Evolutionary conservation across 2,797 vertebrate genomes (phyloP).

Genomic region (Kryptopterus vitreolus): DNA sequence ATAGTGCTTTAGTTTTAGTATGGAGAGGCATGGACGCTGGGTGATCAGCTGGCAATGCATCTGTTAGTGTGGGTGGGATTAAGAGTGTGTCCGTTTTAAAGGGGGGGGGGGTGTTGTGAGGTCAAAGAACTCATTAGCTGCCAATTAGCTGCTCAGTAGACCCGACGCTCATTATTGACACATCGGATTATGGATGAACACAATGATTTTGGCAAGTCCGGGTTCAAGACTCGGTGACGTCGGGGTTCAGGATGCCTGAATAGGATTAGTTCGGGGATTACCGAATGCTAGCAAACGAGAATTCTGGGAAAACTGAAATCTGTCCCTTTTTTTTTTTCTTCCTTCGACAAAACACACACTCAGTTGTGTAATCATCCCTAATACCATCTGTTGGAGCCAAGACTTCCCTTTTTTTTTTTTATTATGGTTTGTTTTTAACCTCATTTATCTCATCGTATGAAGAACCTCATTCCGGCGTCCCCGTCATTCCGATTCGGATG

Average conservation of each 20-base stretch:
- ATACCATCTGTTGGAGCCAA: constrained; percentile 40
- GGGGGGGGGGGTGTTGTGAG: constrained; percentile 10
- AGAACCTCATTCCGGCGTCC: not conserved
- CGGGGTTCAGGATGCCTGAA: constrained; percentile 55
- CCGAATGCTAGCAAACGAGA: not conserved
- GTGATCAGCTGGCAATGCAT: constrained; percentile 28
- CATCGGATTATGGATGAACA: constrained; percentile 3
- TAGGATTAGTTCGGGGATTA: constrained; percentile 1
- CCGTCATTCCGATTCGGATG: not conserved
- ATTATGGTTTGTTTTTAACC: constrained; percentile 34
- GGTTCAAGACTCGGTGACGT: constrained; percentile 22
- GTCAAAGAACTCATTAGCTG: constrained; percentile 20
- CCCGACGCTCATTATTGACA: not conserved
- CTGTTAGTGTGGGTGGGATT: constrained; percentile 13
- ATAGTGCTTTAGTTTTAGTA: not conserved
- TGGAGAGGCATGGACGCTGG: not conserved
- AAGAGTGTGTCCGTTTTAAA: constrained; percentile 1
- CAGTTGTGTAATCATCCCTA: constrained; percentile 31
- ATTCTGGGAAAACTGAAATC: not conserved
- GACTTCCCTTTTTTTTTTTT: constrained; percentile 39
- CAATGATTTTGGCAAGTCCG: constrained; percentile 43
- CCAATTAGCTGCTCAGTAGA: constrained; percentile 16
- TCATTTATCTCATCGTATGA: constrained; percentile 20
- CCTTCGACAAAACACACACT: constrained; percentile 11
- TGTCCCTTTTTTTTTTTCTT: constrained; percentile 27